Evolutionary conservation across 2,888 invertebrate genomes (phyloP), one percentile per base, ranked within the genome.

Genomic region (Bibio marci): DNA sequence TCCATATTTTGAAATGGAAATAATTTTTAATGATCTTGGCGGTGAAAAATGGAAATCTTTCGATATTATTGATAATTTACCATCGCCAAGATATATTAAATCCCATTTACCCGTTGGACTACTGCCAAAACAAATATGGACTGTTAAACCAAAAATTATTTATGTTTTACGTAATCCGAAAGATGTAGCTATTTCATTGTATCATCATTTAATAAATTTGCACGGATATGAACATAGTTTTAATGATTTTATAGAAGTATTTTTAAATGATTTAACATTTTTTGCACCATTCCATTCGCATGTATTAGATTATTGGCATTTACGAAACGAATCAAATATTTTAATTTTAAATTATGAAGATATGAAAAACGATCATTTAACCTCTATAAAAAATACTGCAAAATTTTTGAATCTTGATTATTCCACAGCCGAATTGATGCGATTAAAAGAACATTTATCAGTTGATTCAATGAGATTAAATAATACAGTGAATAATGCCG

Each of bases 111-210:
- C 35, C 13, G 3, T 7, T 11, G 17, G n/a, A 27, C 18, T 39
- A 22, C 13, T 39, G 11, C 39, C 30, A 13, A n/a, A 12, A 5
- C 15, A 34, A 8, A 11, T 39, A 22, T 39, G 35, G 39, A 35
- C 18, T n/a, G 33, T 33, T 13, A 27, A 31, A 31, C 36, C 52
- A 37, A 58, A 77, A 69, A 67, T 41, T n/a, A n/a, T n/a, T n/a
- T n/a, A n/a, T n/a, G n/a, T n/a, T n/a, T n/a, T n/a, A n/a, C n/a
- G n/a, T n/a, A 83, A 88, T 57, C 82, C 85, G 0, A 77, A 81
- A 53, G 87, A 88, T 54, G 77, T 80, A 0, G 73, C 71, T 1
- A 78, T 86, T 1, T 87, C 87, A 0, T 76, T 67, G 51, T 87
- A 76, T 51, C 76, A 82, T 55, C 70, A 53, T 17, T 4, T 3